These are phyloP conservation scores for Montifringilla adamsi DNA, from an alignment of 2,113 vertebrate genomes.

Conservation along the genomic window DNA sequence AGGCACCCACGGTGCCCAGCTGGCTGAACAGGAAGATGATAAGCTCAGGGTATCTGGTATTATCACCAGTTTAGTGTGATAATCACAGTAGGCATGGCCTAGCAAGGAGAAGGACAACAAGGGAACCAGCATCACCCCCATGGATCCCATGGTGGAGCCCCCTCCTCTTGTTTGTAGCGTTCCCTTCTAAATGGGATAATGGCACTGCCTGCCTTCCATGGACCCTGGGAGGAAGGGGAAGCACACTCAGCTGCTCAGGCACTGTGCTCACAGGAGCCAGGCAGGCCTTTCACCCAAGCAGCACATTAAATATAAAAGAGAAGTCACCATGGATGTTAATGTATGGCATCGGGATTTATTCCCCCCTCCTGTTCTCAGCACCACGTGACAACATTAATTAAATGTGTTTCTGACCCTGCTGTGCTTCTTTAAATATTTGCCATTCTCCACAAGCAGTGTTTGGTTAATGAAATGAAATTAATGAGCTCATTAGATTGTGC, in stretches of 20 bases:
- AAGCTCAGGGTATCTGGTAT: background rate
- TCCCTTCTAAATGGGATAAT: accelerated
- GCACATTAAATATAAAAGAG: slow-evolving; percentile 33
- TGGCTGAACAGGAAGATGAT: background rate
- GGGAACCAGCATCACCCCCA: background rate
- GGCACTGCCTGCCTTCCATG: accelerated
- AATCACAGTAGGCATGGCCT: background rate
- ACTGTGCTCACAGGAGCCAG: background rate
- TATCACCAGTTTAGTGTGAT: background rate
- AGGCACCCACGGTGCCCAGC: background rate
- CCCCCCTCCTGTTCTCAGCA: slow-evolving; percentile 14
- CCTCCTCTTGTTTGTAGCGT: accelerated
- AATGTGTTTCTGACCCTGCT: slow-evolving; percentile 71
- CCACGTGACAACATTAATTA: slow-evolving; percentile 69
- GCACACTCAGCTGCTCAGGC: background rate
- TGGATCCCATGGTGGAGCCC: accelerated
- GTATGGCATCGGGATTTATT: slow-evolving; percentile 49
- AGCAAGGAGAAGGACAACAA: background rate
- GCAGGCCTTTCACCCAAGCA: background rate
- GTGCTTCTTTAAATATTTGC: slow-evolving; percentile 73
- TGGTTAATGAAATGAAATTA: slow-evolving; percentile 75
- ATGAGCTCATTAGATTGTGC: slow-evolving; percentile 70
- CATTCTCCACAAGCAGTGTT: slow-evolving; percentile 67
- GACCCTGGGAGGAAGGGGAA: background rate
- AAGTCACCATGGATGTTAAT: slow-evolving; percentile 35